A percentile compares a stretch with the other conserved stretches of the same genome.
These are phyloP conservation scores for Acanthosoma haemorrhoidale DNA, from an alignment of 2,888 invertebrate genomes.

Conservation along the genomic window DNA sequence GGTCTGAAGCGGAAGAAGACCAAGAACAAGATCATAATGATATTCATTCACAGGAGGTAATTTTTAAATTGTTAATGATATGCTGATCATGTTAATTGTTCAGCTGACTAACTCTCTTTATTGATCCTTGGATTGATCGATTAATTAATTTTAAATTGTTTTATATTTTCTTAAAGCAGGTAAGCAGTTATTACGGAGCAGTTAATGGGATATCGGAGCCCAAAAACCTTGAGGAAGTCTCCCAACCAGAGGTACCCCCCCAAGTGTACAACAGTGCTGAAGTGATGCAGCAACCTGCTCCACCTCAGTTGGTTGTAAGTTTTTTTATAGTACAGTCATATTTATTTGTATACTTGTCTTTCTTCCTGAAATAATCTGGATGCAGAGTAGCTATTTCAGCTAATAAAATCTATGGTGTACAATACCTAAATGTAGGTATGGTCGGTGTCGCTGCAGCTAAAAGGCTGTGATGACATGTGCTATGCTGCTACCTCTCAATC, in stretches of 20 bases:
- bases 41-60: constrained; percentile 16
- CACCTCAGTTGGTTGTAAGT: constrained; percentile 1
- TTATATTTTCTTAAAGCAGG: background rate
- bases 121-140: background rate
- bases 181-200: background rate
- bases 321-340: background rate
- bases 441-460: too few relatives aligned
- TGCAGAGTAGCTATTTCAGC: too few relatives aligned
- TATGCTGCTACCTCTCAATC: too few relatives aligned
- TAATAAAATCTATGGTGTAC: too few relatives aligned
- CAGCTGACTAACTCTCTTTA: background rate
- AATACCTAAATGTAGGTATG: too few relatives aligned
- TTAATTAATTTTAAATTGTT: background rate
- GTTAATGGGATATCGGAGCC: constrained; percentile 15
- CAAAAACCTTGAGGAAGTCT: constrained; percentile 8
- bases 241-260: background rate
- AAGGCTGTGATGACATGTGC: too few relatives aligned
- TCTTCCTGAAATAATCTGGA: too few relatives aligned
- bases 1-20: constrained; percentile 64
- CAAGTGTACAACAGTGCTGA: constrained; percentile 12
- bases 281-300: constrained; percentile 9
- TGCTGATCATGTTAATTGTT: background rate
- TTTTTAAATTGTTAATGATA: background rate
- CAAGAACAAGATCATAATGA: constrained; percentile 35
- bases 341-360: too few relatives aligned